Evolutionary conservation across 2,888 invertebrate species (phyloP).

Genomic region (Ectropis crepuscularia): DNA sequence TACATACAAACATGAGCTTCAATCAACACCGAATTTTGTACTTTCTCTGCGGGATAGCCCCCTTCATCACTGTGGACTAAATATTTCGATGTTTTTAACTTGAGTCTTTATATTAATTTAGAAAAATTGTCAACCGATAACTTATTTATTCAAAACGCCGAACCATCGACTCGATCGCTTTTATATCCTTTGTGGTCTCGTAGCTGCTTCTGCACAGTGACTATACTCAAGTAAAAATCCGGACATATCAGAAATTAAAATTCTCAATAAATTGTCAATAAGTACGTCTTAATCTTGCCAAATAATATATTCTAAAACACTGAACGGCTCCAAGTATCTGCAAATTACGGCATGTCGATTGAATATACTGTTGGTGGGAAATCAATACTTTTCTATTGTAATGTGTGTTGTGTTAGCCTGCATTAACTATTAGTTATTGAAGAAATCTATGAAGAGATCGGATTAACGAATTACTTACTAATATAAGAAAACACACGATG

Average conservation of each 20-base stretch:
- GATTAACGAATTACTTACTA: conserved; percentile 82
- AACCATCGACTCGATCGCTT: conserved; percentile 68
- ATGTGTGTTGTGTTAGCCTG: conserved; percentile 81
- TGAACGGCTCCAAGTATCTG: conserved; percentile 81
- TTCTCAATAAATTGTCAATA: conserved; percentile 52
- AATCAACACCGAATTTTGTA: conserved; percentile 85
- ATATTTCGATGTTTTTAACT: conserved; percentile 82
- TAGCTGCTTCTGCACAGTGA: conserved; percentile 74
- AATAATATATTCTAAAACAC: conserved; percentile 71
- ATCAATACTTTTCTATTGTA: conserved; percentile 83
- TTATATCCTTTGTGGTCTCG: conserved; percentile 82
- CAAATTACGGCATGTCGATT: conserved; percentile 81
- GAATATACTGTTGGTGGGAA: conserved; percentile 79
- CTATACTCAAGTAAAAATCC: conserved; percentile 80
- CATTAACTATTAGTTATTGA: conserved; percentile 75
- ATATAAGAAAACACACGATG: conserved; percentile 70
- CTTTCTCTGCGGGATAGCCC: conserved; percentile 78
- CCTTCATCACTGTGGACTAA: conserved; percentile 82
- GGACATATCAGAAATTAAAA: conserved; percentile 59
- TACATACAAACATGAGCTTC: conserved; percentile 78
- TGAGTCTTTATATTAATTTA: conserved; percentile 80
- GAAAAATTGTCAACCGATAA: conserved; percentile 82
- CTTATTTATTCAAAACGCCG: conserved; percentile 64
- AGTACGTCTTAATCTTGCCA: conserved; percentile 48
- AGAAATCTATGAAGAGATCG: conserved; percentile 81